Evolutionary conservation across 2,888 invertebrate species (phyloP).

Genomic region (Empis stercorea): DNA sequence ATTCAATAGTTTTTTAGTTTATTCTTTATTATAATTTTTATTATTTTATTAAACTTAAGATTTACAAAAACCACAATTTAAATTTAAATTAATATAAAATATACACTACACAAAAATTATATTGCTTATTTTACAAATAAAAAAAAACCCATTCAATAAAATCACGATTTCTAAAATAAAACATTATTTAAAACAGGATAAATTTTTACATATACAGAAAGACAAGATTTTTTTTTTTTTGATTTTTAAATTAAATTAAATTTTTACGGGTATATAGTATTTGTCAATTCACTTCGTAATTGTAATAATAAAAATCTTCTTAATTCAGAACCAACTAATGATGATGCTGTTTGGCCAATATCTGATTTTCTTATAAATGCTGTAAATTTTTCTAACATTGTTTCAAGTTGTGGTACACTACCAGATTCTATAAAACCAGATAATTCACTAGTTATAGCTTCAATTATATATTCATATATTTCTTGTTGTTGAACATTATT

Average conservation of each 20-base stretch:
- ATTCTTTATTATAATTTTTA: too few relatives aligned
- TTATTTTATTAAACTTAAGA: too few relatives aligned
- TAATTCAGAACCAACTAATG: slow-evolving; percentile 12
- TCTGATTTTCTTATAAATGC: slow-evolving; percentile 13
- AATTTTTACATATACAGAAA: too few relatives aligned
- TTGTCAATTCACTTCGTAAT: slow-evolving; percentile 26
- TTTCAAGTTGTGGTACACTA: slow-evolving; percentile 20
- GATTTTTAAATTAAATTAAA: too few relatives aligned
- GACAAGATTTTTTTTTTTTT: too few relatives aligned
- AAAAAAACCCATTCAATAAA: too few relatives aligned
- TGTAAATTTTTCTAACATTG: slow-evolving; percentile 21
- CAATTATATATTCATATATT: slow-evolving; percentile 7
- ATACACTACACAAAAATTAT: not conserved
- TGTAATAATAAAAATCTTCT: slow-evolving; percentile 23
- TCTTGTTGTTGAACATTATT: not conserved
- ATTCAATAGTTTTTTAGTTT: too few relatives aligned
- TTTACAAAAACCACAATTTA: too few relatives aligned
- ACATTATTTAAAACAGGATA: too few relatives aligned
- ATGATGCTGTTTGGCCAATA: slow-evolving; percentile 4
- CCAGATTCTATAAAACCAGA: slow-evolving; percentile 18
- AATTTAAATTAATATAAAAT: too few relatives aligned
- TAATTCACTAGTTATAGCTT: slow-evolving; percentile 21
- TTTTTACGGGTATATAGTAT: not conserved
- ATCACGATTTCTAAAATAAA: too few relatives aligned
- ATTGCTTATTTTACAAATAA: too few relatives aligned